Percentiles rank a stretch among this genome's conserved stretches.
Evolutionary conservation across 2,888 invertebrate species (phyloP).

Genomic region (Mesoligia furuncula): DNA sequence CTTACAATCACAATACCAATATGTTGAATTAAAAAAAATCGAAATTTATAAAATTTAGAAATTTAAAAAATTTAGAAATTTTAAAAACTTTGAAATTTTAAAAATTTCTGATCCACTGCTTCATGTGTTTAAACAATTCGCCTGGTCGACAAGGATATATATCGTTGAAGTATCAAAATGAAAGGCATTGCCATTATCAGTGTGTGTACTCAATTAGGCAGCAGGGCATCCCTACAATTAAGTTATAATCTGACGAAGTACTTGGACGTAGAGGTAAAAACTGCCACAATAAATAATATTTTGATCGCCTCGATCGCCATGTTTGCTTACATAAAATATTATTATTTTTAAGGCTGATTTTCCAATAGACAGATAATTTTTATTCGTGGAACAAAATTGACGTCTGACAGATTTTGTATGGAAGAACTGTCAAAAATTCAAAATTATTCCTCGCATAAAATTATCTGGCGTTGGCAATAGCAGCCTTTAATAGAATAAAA

Average conservation of each 20-base stretch:
- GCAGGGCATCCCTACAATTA: background rate
- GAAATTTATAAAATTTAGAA: too few relatives aligned
- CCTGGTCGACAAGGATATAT: background rate
- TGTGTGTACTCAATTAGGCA: too few relatives aligned
- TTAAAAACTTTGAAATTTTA: too few relatives aligned
- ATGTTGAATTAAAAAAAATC: too few relatives aligned
- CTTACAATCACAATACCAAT: background rate
- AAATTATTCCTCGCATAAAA: too few relatives aligned
- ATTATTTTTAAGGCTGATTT: background rate
- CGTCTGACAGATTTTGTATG: too few relatives aligned
- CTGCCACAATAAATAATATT: background rate
- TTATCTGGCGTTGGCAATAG: too few relatives aligned
- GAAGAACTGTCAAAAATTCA: too few relatives aligned
- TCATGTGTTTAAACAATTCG: background rate
- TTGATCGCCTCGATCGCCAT: too few relatives aligned
- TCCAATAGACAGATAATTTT: too few relatives aligned
- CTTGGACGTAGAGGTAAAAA: background rate
- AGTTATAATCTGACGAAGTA: background rate
- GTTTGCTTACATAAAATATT: background rate
- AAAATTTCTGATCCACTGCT: background rate
- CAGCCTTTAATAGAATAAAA: background rate
- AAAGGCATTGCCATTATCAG: background rate
- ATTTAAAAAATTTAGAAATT: too few relatives aligned
- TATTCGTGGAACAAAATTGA: too few relatives aligned
- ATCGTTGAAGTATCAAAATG: background rate